These are phyloP conservation scores for Drosophila guanche DNA, from an alignment of 1,140 invertebrate species.

Conservation along the genomic window DNA sequence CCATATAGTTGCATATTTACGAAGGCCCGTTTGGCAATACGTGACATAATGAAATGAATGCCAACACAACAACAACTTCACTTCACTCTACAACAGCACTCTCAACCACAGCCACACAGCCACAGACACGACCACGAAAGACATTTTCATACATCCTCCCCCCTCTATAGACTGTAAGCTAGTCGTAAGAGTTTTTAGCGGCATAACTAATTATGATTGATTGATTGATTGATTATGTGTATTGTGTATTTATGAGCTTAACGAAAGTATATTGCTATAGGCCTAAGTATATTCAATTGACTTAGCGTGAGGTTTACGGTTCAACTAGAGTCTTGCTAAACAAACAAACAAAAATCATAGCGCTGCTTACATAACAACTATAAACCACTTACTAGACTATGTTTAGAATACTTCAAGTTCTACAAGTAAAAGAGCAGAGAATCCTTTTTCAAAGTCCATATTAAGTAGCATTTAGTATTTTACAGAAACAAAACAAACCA, in stretches of 20 bases:
- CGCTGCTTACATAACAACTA: slow-evolving; percentile 2
- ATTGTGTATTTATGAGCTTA: slow-evolving; percentile 77
- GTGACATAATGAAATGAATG: slow-evolving; percentile 42
- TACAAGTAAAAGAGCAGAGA: slow-evolving; percentile 31
- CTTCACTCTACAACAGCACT: slow-evolving; percentile 10
- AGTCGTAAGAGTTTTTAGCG: slow-evolving; percentile 63
- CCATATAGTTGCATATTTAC: slow-evolving; percentile 65
- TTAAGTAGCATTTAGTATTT: slow-evolving; percentile 72
- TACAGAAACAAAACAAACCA: slow-evolving; percentile 15
- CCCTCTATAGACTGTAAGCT: slow-evolving; percentile 61
- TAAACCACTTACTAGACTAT: no score
- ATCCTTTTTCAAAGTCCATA: slow-evolving; percentile 74
- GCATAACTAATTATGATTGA: slow-evolving; percentile 58
- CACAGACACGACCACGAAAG: slow-evolving; percentile 45
- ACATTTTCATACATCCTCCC: slow-evolving; percentile 65
- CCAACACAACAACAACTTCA: slow-evolving; percentile 14
- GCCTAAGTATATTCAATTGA: slow-evolving; percentile 24
- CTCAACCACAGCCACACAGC: slow-evolving; percentile 7
- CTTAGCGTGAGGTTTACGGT: slow-evolving; percentile 24
- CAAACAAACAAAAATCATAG: slow-evolving; percentile 31
- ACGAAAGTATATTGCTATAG: slow-evolving; percentile 50
- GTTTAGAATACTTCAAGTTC: no score
- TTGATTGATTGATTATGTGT: slow-evolving; percentile 62
- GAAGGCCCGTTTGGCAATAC: slow-evolving; percentile 50
- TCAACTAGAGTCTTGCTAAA: slow-evolving; percentile 13